Evolutionary conservation across 2,888 invertebrate species (phyloP).

Genomic region (Sminthurinus aureus): DNA sequence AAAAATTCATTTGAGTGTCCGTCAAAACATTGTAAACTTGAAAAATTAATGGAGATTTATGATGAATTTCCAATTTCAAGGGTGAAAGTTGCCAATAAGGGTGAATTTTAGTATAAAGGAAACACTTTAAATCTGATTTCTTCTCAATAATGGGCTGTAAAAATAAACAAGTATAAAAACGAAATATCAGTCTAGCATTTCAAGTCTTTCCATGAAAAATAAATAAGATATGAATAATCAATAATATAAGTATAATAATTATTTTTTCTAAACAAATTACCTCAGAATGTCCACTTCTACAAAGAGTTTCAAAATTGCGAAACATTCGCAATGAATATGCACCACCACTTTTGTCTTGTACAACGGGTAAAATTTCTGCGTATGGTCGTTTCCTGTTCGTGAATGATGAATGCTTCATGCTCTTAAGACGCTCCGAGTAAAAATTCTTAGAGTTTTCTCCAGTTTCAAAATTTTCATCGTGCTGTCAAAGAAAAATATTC

Average conservation of each 20-base stretch:
- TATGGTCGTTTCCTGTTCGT: not conserved
- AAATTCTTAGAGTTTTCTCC: not conserved
- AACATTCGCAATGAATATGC: constrained; percentile 4
- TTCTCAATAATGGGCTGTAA: constrained; percentile 8
- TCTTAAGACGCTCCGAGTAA: not conserved
- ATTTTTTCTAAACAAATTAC: constrained; percentile 10
- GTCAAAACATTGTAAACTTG: constrained; percentile 48
- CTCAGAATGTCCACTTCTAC: constrained; percentile 13
- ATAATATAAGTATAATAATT: not conserved
- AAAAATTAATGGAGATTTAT: constrained; percentile 48
- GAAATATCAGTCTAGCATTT: too few relatives aligned
- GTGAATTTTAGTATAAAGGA: constrained; percentile 35
- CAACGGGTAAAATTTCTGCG: too few relatives aligned
- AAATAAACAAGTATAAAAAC: too few relatives aligned
- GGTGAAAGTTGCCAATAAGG: constrained; percentile 46
- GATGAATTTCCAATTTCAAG: constrained; percentile 47
- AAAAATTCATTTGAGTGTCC: constrained; percentile 33
- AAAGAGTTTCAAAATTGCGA: constrained; percentile 12
- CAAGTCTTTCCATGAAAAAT: too few relatives aligned
- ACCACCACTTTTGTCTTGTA: too few relatives aligned
- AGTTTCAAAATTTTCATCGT: constrained; percentile 22
- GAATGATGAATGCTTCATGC: constrained; percentile 9
- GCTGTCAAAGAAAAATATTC: too few relatives aligned
- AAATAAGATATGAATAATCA: not conserved
- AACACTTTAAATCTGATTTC: constrained; percentile 40